Base-by-base conservation (phyloP, 1,140 invertebrate genomes). In the Drosophila subobscura region DNA sequence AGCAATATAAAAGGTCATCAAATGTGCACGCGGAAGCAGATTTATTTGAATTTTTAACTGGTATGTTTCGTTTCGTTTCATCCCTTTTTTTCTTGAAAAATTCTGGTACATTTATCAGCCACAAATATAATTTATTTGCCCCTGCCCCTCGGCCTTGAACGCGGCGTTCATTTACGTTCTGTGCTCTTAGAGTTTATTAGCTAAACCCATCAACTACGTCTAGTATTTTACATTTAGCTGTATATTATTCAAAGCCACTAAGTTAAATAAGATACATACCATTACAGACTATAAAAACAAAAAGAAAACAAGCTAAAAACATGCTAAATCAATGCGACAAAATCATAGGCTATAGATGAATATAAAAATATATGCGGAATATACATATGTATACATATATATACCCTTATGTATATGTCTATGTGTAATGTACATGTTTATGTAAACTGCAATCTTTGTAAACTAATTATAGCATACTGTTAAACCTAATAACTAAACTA, bases 181-280 rank as follows among this genome's bases (percentile, higher is more conserved):
- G 42, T 52, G 55, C 67, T 73, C 41, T n/a, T 73, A 49, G 41
- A 47, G 64, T 40, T 55, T 46, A 33, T 29, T 16, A 60, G 40
- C 41, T 59, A 41, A 46, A 37, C 10, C 33, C 65, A 53, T 72
- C 44, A 61, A 72, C 50, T 60, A 49, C 59, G 22, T 55, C 6
- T 65, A 74, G 71, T 75, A 75, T 66, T 66, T 40, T 74, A 66
- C 58, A 47, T 44, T 74, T 74, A 73, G 40, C 33, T 73, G 45
- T 73, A 73, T 55, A 73, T 73, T 63, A 51, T 73, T 55, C 51
- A 33, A 42, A 42, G 5, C 41, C 41, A 42, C 40, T 64, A 63
- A 73, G 63, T 68, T 10, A 68, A 16, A 29, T 66, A 74, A 66
- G 49, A 75, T 66, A 74, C 72, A 75, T 75, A 75, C 72, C 71